These are phyloP conservation scores for Petaurus breviceps DNA, from an alignment of 2,113 vertebrate species.

Conservation along the genomic window DNA sequence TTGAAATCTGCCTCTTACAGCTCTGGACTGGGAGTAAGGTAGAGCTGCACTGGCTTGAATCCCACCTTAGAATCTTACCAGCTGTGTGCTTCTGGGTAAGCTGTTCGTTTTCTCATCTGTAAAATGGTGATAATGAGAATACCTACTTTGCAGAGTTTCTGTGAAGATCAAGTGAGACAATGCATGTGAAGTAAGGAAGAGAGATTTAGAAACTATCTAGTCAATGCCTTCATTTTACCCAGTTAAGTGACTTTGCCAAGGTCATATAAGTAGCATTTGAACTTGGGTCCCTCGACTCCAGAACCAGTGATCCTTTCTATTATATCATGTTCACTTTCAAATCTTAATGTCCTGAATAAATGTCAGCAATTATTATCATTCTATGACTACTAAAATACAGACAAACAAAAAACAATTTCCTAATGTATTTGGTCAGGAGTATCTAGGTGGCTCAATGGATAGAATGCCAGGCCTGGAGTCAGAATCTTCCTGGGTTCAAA, in stretches of 20 bases:
- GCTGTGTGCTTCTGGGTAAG: not conserved
- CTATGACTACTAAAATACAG: not conserved
- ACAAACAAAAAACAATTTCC: not conserved
- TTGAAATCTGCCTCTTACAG: not conserved
- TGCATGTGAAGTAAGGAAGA: not conserved
- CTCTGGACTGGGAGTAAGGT: not conserved
- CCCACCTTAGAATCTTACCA: not conserved
- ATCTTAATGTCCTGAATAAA: not conserved
- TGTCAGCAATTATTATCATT: not conserved
- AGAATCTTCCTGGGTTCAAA: not conserved
- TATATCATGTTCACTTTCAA: not conserved
- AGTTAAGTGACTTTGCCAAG: not conserved
- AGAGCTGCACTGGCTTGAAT: not conserved
- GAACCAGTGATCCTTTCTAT: not conserved
- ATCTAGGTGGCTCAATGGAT: not conserved
- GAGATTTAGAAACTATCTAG: not conserved
- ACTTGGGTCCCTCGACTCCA: not conserved
- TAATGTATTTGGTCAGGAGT: not conserved
- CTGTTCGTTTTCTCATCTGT: not conserved
- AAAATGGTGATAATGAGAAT: not conserved
- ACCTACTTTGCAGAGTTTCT: not conserved
- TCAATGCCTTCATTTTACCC: not conserved
- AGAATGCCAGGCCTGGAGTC: not conserved
- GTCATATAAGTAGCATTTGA: not conserved
- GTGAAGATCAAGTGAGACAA: not conserved